Evolutionary conservation across 1,140 invertebrate species (phyloP).

Genomic region (Thereuonema tuberculata): DNA sequence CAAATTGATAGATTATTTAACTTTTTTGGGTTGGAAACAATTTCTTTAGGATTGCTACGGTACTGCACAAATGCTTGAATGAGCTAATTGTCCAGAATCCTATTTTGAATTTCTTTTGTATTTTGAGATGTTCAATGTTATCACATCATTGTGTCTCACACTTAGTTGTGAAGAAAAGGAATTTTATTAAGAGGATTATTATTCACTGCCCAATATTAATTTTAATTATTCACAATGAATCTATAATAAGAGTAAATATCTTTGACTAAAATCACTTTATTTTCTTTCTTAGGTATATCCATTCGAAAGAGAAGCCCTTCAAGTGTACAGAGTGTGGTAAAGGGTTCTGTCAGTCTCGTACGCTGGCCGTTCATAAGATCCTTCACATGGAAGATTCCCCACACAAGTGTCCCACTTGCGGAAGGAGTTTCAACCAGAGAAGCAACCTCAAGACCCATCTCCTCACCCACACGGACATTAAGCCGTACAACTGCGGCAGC

Average conservation of each 20-base stretch:
- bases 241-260: slow-evolving; percentile 88
- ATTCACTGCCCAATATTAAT: no score
- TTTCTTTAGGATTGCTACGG: no score
- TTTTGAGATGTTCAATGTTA: no score
- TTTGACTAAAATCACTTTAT: no score
- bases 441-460: slow-evolving; percentile 84
- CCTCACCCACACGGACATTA: slow-evolving; percentile 80
- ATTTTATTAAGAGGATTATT: no score
- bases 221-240: slow-evolving; percentile 78
- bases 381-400: slow-evolving; percentile 79
- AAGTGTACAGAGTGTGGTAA: slow-evolving; percentile 91
- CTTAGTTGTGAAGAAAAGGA: no score
- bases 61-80: no score
- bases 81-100: no score
- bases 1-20: slow-evolving; percentile 88
- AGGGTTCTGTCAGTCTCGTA: slow-evolving; percentile 89
- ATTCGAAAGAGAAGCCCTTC: slow-evolving; percentile 94
- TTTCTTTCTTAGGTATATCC: slow-evolving; percentile 65
- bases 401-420: slow-evolving; percentile 78
- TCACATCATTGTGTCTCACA: no score
- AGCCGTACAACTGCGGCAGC: slow-evolving; percentile 78
- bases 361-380: slow-evolving; percentile 81
- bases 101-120: no score
- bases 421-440: slow-evolving; percentile 74
- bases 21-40: slow-evolving; percentile 93